A percentile compares a stretch with the other conserved stretches of the same genome.
Conservation (phyloP, 2,888 invertebrate genomes). For the Erynnis tages region DNA sequence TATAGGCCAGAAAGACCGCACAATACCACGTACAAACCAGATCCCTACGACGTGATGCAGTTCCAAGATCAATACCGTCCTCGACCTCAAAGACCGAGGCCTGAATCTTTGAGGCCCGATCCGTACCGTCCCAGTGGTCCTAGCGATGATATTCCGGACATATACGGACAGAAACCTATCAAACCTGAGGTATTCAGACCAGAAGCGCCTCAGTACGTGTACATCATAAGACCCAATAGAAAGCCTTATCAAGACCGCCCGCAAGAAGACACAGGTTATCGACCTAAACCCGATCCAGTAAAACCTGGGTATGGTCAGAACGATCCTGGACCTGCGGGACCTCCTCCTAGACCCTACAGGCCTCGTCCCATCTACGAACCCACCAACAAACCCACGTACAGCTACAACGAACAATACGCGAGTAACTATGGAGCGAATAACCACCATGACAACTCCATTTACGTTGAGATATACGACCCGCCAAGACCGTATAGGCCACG, state of each 20-base stretch:
- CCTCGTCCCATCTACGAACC: conserved; percentile 34
- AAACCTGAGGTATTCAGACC: conserved; percentile 46
- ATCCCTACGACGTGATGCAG: conserved; percentile 55
- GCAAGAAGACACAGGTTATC: conserved; percentile 35
- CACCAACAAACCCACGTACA: conserved; percentile 47
- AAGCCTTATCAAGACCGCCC: conserved; percentile 47
- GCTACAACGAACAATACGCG: conserved; percentile 57
- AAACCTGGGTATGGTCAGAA: conserved; percentile 40
- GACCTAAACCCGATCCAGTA: conserved; percentile 38
- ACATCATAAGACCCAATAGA: conserved; percentile 60
- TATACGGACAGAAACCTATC: conserved; percentile 46
- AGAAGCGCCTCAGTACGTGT: conserved; percentile 58
- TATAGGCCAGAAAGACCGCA: conserved; percentile 52
- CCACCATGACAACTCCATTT: conserved; percentile 58
- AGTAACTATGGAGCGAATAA: conserved; percentile 54
- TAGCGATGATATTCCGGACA: conserved; percentile 43
- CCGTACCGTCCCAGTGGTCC: conserved; percentile 43
- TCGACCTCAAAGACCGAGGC: conserved; percentile 34
- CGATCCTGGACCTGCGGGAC: conserved; percentile 40
- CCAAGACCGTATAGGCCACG: conserved; percentile 59
- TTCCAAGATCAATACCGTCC: conserved; percentile 51
- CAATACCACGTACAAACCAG: conserved; percentile 39
- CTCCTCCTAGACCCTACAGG: conserved; percentile 45
- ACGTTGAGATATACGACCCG: conserved; percentile 67
- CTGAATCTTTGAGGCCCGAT: conserved; percentile 44